phyloP scores from a whole-genome alignment of 2,797 vertebrate species.

The Nasua narica region DNA sequence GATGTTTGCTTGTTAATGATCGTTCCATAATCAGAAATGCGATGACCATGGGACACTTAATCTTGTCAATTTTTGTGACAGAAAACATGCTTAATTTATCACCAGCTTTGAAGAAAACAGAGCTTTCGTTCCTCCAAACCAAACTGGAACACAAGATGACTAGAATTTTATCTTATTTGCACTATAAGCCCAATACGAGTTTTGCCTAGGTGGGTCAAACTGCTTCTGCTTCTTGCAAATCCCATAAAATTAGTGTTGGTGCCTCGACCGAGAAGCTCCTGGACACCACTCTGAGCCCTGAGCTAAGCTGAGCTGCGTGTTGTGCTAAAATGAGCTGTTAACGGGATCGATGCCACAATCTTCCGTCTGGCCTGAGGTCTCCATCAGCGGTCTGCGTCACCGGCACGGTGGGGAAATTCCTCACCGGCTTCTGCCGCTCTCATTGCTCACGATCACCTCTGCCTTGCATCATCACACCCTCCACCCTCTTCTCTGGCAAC shows the following conservation, averaged over 20 bases:
- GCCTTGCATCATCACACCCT: background rate
- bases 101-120: constrained; percentile 48
- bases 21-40: constrained; percentile 63
- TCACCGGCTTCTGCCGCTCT: background rate
- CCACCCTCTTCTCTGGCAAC: background rate
- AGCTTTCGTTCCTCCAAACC: background rate
- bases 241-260: background rate
- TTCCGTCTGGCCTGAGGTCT: background rate
- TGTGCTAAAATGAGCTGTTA: background rate
- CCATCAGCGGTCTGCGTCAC: background rate
- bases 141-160: background rate
- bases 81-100: constrained; percentile 69
- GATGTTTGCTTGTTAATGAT: constrained; percentile 73
- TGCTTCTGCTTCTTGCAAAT: background rate
- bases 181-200: background rate
- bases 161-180: background rate
- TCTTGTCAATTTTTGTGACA: constrained; percentile 65
- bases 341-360: background rate
- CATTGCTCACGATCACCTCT: background rate
- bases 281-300: background rate
- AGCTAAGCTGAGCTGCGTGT: background rate
- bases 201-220: background rate
- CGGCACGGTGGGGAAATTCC: background rate
- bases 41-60: constrained; percentile 58
- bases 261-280: background rate